Evolutionary conservation across 1,140 invertebrate genomes (phyloP).

Genomic region (Zophobas atratus): DNA sequence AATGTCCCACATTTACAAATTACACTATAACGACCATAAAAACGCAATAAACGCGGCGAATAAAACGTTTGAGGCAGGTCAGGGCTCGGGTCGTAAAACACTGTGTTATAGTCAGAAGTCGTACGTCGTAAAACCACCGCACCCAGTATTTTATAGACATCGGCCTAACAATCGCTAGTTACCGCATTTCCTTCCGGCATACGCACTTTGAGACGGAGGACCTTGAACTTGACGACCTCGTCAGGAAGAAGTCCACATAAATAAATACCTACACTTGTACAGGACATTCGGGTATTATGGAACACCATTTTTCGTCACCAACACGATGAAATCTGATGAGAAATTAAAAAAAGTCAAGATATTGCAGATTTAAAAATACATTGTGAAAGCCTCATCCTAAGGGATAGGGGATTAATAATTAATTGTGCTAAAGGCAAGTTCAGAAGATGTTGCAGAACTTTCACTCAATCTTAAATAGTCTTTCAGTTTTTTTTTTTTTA

Average conservation of each 20-base stretch:
- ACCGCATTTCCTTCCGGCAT: slow-evolving; percentile 56
- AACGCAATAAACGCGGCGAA: slow-evolving; percentile 65
- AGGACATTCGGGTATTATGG: too few species aligned
- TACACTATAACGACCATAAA: slow-evolving; percentile 64
- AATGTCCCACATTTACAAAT: slow-evolving; percentile 65
- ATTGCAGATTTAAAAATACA: too few species aligned
- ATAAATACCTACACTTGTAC: neutral
- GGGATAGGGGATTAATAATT: too few species aligned
- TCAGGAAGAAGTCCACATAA: neutral
- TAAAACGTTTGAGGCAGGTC: slow-evolving; percentile 65
- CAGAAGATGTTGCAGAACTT: too few species aligned
- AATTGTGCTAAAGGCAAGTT: too few species aligned
- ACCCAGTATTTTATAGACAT: slow-evolving; percentile 62
- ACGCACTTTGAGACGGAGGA: slow-evolving; percentile 18
- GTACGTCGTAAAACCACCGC: slow-evolving; percentile 62
- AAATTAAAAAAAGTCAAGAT: too few species aligned
- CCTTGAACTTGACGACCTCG: slow-evolving; percentile 55
- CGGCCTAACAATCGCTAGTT: slow-evolving; percentile 61
- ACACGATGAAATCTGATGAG: too few species aligned
- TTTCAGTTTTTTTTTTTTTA: too few species aligned
- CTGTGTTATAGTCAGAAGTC: slow-evolving; percentile 62
- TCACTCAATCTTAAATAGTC: too few species aligned
- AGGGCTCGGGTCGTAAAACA: slow-evolving; percentile 62
- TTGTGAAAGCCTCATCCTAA: too few species aligned
- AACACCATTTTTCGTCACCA: too few species aligned